Conservation (phyloP, 2,113 vertebrate genomes). For the Pardalotus punctatus region DNA sequence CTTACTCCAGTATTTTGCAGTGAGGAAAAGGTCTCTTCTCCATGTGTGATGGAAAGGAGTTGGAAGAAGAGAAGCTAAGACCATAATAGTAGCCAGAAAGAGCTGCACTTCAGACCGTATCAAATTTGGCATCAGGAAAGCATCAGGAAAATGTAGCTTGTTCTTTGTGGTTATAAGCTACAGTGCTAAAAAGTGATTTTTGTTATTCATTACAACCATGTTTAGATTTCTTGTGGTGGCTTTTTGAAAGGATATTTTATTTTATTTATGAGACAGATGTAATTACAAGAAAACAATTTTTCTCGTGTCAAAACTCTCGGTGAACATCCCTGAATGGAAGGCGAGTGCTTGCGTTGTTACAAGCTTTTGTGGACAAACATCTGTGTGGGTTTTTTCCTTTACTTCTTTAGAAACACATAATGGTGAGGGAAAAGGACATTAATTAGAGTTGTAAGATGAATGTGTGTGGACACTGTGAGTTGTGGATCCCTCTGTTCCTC, state of each 20-base stretch:
- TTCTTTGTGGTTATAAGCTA: background rate
- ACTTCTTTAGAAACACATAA: background rate
- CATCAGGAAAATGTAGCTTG: background rate
- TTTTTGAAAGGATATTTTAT: background rate
- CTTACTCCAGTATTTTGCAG: background rate
- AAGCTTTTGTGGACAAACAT: background rate
- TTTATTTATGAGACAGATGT: background rate
- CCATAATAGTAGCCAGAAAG: background rate
- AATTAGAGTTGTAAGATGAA: background rate
- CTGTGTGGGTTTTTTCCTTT: background rate
- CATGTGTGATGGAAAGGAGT: background rate
- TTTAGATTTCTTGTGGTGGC: background rate
- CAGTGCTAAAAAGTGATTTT: background rate
- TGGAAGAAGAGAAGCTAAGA: background rate
- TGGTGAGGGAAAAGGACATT: background rate
- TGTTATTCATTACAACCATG: background rate
- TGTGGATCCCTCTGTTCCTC: background rate
- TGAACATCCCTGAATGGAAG: background rate
- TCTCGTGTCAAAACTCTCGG: background rate
- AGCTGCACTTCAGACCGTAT: background rate
- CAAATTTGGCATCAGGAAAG: background rate
- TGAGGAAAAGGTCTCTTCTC: background rate
- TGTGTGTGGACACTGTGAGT: background rate
- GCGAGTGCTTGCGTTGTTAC: background rate
- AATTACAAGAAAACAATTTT: background rate